Evolutionary conservation across 2,797 vertebrate genomes (phyloP).

Genomic region (Arctocebus calabarensis): DNA sequence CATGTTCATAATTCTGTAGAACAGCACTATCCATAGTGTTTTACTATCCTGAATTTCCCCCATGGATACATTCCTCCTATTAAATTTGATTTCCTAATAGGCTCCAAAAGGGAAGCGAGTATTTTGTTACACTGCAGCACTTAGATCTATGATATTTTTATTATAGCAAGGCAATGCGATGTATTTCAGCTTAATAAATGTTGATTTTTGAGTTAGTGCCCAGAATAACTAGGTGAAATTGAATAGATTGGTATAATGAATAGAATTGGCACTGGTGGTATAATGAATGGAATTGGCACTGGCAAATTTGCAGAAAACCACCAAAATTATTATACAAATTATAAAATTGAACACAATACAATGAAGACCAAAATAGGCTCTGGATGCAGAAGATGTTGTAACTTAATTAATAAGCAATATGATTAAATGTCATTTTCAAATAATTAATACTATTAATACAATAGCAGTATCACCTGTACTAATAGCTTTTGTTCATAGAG

Average conservation of each 20-base stretch:
- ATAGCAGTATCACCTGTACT: not conserved
- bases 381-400: not conserved
- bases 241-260: constrained; percentile 25
- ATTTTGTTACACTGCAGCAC: not conserved
- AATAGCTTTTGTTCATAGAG: not conserved
- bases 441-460: not conserved
- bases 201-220: not conserved
- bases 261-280: constrained; percentile 50
- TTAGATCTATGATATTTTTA: not conserved
- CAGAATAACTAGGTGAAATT: not conserved
- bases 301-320: not conserved
- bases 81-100: not conserved
- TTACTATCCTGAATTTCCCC: not conserved
- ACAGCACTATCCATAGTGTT: not conserved
- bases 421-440: constrained; percentile 36
- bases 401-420: constrained; percentile 32
- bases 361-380: not conserved
- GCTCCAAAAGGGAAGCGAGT: not conserved
- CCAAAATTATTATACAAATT: constrained; percentile 46
- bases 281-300: constrained; percentile 41
- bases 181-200: not conserved
- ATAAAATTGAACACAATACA: not conserved
- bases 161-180: not conserved
- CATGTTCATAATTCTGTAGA: constrained; percentile 2
- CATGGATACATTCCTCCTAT: not conserved